Percentiles rank a stretch among this genome's conserved stretches.
These are phyloP conservation scores for Otis tarda DNA, from an alignment of 2,113 vertebrate species.

Conservation along the genomic window DNA sequence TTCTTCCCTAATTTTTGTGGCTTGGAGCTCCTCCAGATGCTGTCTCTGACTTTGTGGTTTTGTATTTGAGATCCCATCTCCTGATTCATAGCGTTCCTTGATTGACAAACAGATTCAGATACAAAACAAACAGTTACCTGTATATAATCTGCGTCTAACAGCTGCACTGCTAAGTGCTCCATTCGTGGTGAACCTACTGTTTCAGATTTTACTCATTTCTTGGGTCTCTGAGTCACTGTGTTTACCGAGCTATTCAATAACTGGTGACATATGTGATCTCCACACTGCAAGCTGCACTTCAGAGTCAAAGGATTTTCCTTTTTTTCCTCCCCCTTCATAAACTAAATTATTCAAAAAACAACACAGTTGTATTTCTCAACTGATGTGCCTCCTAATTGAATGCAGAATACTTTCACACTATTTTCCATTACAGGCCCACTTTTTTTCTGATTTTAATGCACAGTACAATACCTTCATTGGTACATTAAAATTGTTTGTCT, in stretches of 20 bases:
- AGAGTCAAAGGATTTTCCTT: conserved; percentile 27
- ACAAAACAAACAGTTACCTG: conserved; percentile 87
- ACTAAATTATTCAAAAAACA: conserved; percentile 56
- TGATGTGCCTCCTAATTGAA: conserved; percentile 54
- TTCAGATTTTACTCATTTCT: conserved; percentile 6
- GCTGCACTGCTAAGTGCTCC: conserved; percentile 61
- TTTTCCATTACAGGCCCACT: conserved; percentile 25
- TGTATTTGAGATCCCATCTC: conserved; percentile 83
- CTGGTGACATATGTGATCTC: not conserved
- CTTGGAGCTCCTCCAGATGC: conserved; percentile 85
- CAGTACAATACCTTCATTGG: conserved; percentile 41
- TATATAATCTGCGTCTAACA: conserved; percentile 73
- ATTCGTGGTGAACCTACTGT: not conserved
- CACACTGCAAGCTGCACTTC: conserved; percentile 18
- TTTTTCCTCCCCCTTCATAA: conserved; percentile 25
- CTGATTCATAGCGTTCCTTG: conserved; percentile 78
- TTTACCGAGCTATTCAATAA: not conserved
- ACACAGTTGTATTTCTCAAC: conserved; percentile 58
- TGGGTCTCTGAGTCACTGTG: not conserved
- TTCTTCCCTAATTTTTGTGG: conserved; percentile 86
- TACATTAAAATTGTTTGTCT: conserved; percentile 60
- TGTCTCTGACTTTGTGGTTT: conserved; percentile 81
- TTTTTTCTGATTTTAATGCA: conserved; percentile 50
- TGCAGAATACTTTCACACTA: conserved; percentile 53
- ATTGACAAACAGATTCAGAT: conserved; percentile 89